Base-by-base conservation (phyloP, 2,797 vertebrate genomes). In the Pangasius djambal region DNA sequence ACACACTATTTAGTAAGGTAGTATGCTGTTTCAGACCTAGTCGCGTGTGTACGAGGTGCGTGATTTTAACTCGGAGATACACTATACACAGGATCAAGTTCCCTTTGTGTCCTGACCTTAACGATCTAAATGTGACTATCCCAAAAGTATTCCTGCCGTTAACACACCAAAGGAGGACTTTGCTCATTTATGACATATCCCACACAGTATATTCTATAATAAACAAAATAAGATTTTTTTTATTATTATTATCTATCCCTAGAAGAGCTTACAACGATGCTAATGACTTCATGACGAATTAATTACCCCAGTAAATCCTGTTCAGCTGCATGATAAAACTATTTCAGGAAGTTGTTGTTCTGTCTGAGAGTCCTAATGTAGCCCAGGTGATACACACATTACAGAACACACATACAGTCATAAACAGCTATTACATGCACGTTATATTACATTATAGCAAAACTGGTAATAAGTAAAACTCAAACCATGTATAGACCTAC, bases 91-190 rank as follows among this genome's bases (percentile, higher is more conserved):
- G 69, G 52, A 86, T 86, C 70, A 48, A 13, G 52, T 86, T 86
- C 31, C 74, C 61, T 79, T 65, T 87, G 77, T 67, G 16, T 70
- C 18, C 6, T 84, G 82, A 84, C 57, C 82, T 40, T 65, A 65
- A 83, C 12, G 55, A 82, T 3, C 55, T 40, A 84, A 84, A 67
- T 55, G 83, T 52, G 83, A 85, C 83, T 2, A 70, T 70, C 48
- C 48, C 20, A 7, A 83, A 70, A 70, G 48, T 48, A 48, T 55
- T 69, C 20, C 61, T 84, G 4, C 8, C 28, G 61, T 31, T 31
- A 67, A 67, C 40, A 31, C 61, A 31, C 40, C 1, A 84, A n/a
- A 67, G 61, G 15, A 83, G 61, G 28, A 79, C 77, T 34, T 34
- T 55, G 52, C 18, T 61, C 55, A 37, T 37, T 82, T 82, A 65